Percentiles rank a stretch among this genome's conserved stretches.
Conservation (phyloP, 1,140 invertebrate genomes). For the Drosophila guanche region DNA sequence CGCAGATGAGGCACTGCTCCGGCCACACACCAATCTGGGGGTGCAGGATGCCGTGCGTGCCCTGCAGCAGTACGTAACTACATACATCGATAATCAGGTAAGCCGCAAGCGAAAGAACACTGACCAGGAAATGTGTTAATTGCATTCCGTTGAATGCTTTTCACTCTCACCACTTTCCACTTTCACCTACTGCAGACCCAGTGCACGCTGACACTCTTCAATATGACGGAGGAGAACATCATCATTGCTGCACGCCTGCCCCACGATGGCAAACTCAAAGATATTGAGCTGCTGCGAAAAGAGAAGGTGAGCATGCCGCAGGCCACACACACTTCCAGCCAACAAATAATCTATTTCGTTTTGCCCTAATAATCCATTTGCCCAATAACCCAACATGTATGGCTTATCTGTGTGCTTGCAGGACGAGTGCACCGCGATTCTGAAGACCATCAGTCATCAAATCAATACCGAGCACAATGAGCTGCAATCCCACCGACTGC, state of each 20-base stretch:
- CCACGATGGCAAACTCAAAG: constrained; percentile 86
- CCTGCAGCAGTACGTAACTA: constrained; percentile 90
- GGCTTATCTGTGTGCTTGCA: constrained; percentile 84
- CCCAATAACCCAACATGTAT: constrained; percentile 9
- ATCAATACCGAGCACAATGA: constrained; percentile 93
- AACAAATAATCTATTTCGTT: constrained; percentile 29
- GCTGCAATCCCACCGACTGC: constrained; percentile 91
- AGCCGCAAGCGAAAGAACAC: constrained; percentile 32
- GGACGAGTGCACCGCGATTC: constrained; percentile 92
- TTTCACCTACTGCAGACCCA: constrained; percentile 86
- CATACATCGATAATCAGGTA: constrained; percentile 89
- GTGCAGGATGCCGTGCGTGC: constrained; percentile 91
- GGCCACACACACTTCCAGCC: constrained; percentile 1
- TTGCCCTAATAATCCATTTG: constrained; percentile 28
- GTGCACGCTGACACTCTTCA: constrained; percentile 92
- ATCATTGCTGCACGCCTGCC: constrained; percentile 92
- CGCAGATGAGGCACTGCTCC: constrained; percentile 92
- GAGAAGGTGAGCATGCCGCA: constrained; percentile 87
- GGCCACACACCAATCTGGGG: constrained; percentile 90
- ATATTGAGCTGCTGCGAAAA: constrained; percentile 86
- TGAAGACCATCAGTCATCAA: constrained; percentile 91
- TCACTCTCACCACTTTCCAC: background rate
- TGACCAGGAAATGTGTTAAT: constrained; percentile 50
- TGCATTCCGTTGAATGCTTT: constrained; percentile 35
- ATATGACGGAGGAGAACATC: constrained; percentile 93